phyloP scores from a whole-genome alignment of 1,140 invertebrate species.

The Cryptotermes secundus region DNA sequence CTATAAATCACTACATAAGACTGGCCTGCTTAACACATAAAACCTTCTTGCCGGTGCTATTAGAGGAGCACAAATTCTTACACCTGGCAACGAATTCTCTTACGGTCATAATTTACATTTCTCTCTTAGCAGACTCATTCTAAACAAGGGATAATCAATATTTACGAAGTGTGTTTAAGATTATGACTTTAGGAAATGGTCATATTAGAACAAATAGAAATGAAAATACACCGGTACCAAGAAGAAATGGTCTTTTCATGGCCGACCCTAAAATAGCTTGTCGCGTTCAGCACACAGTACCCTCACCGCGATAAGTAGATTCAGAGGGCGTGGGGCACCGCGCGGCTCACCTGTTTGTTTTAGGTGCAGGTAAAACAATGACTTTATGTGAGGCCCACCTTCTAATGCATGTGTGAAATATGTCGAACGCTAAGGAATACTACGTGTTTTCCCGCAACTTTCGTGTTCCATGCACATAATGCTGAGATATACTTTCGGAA shows the following conservation, averaged over 20 bases:
- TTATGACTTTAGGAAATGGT: background rate
- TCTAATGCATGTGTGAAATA: constrained; percentile 4
- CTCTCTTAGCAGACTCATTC: background rate
- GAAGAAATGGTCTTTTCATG: background rate
- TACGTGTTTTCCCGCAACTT: too few species aligned
- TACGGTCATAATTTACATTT: background rate
- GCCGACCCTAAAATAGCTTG: background rate
- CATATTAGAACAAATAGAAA: background rate
- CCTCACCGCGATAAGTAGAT: background rate
- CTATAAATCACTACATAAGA: too few species aligned
- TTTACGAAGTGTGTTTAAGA: constrained; percentile 4
- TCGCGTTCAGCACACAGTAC: background rate
- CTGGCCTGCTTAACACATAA: too few species aligned
- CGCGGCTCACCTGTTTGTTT: background rate
- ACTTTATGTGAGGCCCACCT: background rate
- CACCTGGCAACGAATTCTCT: background rate
- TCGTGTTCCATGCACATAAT: too few species aligned
- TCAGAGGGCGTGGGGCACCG: background rate
- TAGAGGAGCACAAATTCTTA: background rate
- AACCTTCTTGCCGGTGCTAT: too few species aligned
- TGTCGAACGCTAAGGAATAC: background rate
- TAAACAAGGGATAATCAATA: background rate
- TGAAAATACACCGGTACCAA: background rate
- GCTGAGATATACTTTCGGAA: too few species aligned
- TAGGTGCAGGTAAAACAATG: constrained; percentile 4